Percentiles rank a stretch among this genome's conserved stretches.
Evolutionary conservation across 2,888 invertebrate species (phyloP).

Genomic region (Lithophane semibrunnea): DNA sequence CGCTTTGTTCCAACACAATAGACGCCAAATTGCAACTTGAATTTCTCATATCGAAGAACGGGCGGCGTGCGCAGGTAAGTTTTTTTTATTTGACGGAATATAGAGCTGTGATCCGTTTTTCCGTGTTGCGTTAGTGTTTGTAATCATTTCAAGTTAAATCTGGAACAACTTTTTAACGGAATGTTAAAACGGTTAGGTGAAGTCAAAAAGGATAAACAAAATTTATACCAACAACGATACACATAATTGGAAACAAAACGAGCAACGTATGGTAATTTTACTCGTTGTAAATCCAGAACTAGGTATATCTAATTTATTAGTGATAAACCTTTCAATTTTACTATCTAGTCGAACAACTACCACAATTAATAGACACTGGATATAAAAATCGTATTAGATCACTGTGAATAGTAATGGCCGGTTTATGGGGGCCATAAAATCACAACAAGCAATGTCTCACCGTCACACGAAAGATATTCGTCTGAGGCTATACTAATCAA

Average conservation of each 20-base stretch:
- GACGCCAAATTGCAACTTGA: constrained; percentile 88
- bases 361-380: constrained; percentile 82
- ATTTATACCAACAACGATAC: constrained; percentile 33
- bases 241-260: constrained; percentile 58
- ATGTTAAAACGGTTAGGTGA: constrained; percentile 4
- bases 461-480: constrained; percentile 73
- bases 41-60: constrained; percentile 84
- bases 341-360: constrained; percentile 79
- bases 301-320: constrained; percentile 76
- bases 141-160: constrained; percentile 26
- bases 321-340: constrained; percentile 83
- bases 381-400: constrained; percentile 85
- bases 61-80: constrained; percentile 81
- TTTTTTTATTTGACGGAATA: constrained; percentile 75
- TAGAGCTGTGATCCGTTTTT: constrained; percentile 69
- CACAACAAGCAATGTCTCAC: constrained; percentile 81
- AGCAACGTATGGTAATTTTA: constrained; percentile 66
- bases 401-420: constrained; percentile 83
- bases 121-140: constrained; percentile 61
- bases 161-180: neutral
- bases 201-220: constrained; percentile 22
- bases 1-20: constrained; percentile 88
- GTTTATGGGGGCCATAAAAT: constrained; percentile 83
- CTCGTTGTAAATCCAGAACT: constrained; percentile 68
- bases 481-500: constrained; percentile 70